These are phyloP conservation scores for Euplexia lucipara DNA, from an alignment of 2,888 invertebrate genomes.

Conservation along the genomic window DNA sequence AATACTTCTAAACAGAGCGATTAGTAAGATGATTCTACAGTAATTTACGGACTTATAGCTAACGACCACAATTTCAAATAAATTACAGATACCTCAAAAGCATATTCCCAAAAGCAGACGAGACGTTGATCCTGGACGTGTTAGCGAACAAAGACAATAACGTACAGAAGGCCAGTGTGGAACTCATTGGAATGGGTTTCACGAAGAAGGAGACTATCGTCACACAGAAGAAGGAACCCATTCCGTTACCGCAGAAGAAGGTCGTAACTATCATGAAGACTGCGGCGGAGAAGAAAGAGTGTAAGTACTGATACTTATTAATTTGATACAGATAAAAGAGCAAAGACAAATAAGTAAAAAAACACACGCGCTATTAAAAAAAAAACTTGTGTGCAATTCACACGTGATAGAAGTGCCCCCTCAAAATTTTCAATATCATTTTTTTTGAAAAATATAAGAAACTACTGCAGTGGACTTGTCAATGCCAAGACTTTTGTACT, in stretches of 20 bases:
- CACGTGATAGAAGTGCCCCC: too few species aligned
- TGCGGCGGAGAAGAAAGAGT: conserved; percentile 92
- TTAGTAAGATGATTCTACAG: neutral
- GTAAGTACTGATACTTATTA: conserved; percentile 83
- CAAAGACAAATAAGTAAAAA: too few species aligned
- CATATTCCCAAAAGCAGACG: conserved; percentile 97
- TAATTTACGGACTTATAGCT: neutral
- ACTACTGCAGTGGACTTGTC: too few species aligned
- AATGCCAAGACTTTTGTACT: too few species aligned
- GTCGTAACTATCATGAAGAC: conserved; percentile 93
- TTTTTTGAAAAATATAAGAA: too few species aligned
- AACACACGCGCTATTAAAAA: too few species aligned
- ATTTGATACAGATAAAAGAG: too few species aligned
- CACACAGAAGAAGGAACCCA: conserved; percentile 72
- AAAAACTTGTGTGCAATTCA: too few species aligned
- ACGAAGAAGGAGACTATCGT: conserved; percentile 93
- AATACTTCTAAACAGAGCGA: neutral
- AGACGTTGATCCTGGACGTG: conserved; percentile 96
- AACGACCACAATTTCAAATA: conserved; percentile 13
- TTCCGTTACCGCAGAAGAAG: conserved; percentile 83
- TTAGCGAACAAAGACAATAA: conserved; percentile 97
- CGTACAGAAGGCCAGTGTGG: conserved; percentile 96
- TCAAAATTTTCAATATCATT: too few species aligned
- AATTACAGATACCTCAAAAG: conserved; percentile 96
- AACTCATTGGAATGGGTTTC: conserved; percentile 95